Conservation (phyloP, 1,140 invertebrate genomes). For the Theocolax elegans region DNA sequence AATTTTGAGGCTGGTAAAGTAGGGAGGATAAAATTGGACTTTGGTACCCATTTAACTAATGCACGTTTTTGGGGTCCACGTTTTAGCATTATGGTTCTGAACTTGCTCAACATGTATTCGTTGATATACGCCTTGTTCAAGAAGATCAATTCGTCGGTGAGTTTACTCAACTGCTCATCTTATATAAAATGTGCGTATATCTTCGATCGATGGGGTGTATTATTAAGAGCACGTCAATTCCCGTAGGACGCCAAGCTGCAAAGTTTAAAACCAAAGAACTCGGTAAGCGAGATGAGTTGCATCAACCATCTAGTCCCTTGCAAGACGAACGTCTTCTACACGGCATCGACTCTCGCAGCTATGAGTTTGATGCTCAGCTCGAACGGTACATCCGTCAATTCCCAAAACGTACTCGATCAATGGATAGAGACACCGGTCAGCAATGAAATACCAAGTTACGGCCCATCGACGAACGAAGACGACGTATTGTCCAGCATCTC, state of each 20-base stretch:
- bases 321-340: constrained; percentile 34
- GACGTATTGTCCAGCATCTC: neutral
- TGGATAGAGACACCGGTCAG: constrained; percentile 3
- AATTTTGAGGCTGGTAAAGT: too few species aligned
- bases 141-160: constrained; percentile 87
- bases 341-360: constrained; percentile 49
- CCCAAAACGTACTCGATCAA: neutral
- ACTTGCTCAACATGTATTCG: constrained; percentile 94
- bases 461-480: neutral
- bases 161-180: constrained; percentile 42
- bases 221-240: neutral
- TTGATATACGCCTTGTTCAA: constrained; percentile 94
- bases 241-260: constrained; percentile 64
- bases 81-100: constrained; percentile 90
- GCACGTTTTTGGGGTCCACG: too few species aligned
- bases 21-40: too few species aligned
- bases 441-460: neutral
- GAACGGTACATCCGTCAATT: constrained; percentile 41
- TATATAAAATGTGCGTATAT: constrained; percentile 15
- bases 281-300: constrained; percentile 40
- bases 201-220: too few species aligned
- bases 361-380: constrained; percentile 54
- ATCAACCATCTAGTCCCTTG: constrained; percentile 50
- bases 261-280: constrained; percentile 61
- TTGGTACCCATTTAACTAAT: too few species aligned